Conservation (phyloP, 2,888 invertebrate species). For the Sepioteuthis lessoniana region DNA sequence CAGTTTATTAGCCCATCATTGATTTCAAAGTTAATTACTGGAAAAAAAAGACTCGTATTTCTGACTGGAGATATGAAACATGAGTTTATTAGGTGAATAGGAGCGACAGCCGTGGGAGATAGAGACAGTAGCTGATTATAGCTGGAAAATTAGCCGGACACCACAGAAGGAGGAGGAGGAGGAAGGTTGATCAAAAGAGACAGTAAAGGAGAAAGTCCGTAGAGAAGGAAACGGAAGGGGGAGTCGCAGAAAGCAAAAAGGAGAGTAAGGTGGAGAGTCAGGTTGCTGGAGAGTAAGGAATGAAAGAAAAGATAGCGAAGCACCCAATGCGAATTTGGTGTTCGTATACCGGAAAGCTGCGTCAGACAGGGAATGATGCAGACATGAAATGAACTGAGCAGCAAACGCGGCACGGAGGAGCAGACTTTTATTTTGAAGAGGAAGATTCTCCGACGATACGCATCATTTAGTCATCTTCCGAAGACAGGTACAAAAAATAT, state of each 20-base stretch:
- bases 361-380: not conserved
- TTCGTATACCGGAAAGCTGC: not conserved
- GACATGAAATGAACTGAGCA: not conserved
- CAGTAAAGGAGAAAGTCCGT: not conserved
- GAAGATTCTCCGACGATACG: not conserved
- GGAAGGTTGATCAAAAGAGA: not conserved
- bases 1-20: not conserved
- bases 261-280: constrained; percentile 15
- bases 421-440: not conserved
- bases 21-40: constrained; percentile 23
- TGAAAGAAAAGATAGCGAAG: constrained; percentile 18
- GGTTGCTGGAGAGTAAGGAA: not conserved
- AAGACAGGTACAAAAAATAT: not conserved
- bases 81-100: not conserved
- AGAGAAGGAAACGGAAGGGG: not conserved
- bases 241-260: too few species aligned
- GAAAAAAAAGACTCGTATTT: not conserved
- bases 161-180: not conserved
- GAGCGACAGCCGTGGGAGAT: not conserved
- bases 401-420: not conserved
- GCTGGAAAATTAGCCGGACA: not conserved
- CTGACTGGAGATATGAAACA: not conserved
- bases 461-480: not conserved
- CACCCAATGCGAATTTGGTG: not conserved
- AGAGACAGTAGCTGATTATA: not conserved